Conservation (phyloP, 2,888 invertebrate genomes). For the Nycteola revayana region DNA sequence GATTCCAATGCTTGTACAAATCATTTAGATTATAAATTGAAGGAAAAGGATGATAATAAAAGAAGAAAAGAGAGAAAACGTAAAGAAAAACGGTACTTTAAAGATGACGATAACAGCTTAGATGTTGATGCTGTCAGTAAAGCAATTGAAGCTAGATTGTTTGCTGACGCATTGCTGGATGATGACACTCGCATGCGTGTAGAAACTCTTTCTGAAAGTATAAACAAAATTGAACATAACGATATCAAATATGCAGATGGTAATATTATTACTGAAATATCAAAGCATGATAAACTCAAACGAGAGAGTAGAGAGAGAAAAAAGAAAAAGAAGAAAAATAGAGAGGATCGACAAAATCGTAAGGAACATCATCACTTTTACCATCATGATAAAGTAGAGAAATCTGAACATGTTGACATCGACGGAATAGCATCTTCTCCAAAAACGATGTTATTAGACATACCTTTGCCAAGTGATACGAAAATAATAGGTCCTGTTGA, state of each 20-base stretch:
- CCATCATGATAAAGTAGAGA: constrained; percentile 76
- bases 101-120: constrained; percentile 89
- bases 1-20: constrained; percentile 36
- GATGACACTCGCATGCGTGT: constrained; percentile 60
- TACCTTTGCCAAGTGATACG: constrained; percentile 63
- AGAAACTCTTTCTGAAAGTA: constrained; percentile 42
- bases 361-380: constrained; percentile 86
- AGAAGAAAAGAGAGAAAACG: constrained; percentile 85
- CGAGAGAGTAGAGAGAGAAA: constrained; percentile 88
- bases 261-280: constrained; percentile 29
- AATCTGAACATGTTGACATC: constrained; percentile 40
- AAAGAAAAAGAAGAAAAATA: constrained; percentile 92
- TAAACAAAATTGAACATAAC: constrained; percentile 32
- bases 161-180: constrained; percentile 84
- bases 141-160: constrained; percentile 90
- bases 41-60: constrained; percentile 77
- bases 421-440: constrained; percentile 49
- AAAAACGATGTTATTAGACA: constrained; percentile 59
- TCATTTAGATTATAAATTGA: constrained; percentile 50
- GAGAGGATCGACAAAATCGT: constrained; percentile 88
- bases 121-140: constrained; percentile 91
- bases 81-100: constrained; percentile 81
- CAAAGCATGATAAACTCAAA: constrained; percentile 64
- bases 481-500: constrained; percentile 42
- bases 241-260: constrained; percentile 84